Conservation (phyloP, 1,140 invertebrate species). For the Popillia japonica region DNA sequence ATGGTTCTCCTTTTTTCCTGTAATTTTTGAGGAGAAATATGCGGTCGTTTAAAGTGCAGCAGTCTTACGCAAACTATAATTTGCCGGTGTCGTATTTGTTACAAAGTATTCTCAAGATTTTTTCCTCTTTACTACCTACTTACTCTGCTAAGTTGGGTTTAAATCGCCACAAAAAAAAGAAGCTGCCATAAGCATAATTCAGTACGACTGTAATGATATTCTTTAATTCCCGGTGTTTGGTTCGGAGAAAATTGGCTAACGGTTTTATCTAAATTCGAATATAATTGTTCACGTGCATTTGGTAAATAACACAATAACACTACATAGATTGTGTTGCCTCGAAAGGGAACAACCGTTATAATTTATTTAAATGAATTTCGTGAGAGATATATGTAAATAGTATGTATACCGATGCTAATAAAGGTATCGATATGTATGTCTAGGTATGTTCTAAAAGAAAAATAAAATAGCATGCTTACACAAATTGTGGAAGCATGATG, state of each 20-base stretch:
- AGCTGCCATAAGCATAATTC: neutral
- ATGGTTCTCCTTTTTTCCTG: neutral
- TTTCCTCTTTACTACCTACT: neutral
- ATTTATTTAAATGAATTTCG: too few species aligned
- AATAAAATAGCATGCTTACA: too few species aligned
- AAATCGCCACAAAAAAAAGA: neutral
- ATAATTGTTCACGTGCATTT: neutral
- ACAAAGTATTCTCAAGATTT: neutral
- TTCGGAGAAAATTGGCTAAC: neutral
- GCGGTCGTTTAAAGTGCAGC: neutral
- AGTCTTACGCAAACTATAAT: neutral
- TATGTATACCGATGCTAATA: too few species aligned
- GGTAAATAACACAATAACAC: neutral
- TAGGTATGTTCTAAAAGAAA: too few species aligned
- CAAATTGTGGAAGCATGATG: too few species aligned
- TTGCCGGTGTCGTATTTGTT: neutral
- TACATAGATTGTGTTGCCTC: neutral
- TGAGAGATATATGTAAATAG: too few species aligned
- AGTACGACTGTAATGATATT: too few species aligned
- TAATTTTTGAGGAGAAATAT: neutral
- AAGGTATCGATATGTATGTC: too few species aligned
- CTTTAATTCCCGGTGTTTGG: neutral
- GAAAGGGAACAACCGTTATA: neutral
- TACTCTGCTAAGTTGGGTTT: neutral
- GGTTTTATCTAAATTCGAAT: neutral